Evolutionary conservation across 2,888 invertebrate species (phyloP), one percentile per base, ranked within the genome.

Genomic region (Xylocampa areola): DNA sequence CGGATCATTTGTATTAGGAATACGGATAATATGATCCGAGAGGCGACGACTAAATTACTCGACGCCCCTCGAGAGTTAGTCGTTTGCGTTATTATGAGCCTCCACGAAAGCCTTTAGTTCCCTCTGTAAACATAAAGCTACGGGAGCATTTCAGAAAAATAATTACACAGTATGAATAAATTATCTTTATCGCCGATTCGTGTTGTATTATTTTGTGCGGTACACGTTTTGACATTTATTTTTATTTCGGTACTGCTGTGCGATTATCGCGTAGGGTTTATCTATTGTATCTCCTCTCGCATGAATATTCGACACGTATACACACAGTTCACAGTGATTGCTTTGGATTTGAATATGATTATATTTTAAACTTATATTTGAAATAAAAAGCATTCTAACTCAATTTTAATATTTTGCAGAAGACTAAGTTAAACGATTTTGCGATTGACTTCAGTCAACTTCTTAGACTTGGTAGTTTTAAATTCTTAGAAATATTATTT

Each of bases 1-100:
- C 80, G 86, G 83, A 84, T 88, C 86, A 88, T 90, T 90, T 90
- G 86, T 86, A 86, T 85, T 86, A 84, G 82, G 79, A 86, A 86
- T 86, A 85, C 82, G 78, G 80, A 84, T 88, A 88, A 87, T 87
- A 86, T 88, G 85, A 89, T 86, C 80, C 80, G 77, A 80, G 82
- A 81, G 77, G 79, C 81, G 80, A 79, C 77, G 81, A 76, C 79
- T 80, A 80, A 83, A 83, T 86, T 85, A 85, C 81, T 75, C 72
- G 62, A 62, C 71, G 61, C 78, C 77, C 77, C 80, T 71, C 54
- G 67, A 70, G 72, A 74, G 75, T 72, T 70, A 69, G 79, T 81
- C 80, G 80, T 80, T 80, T 76, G 69, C 68, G 79, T 77, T 78
- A 76, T 81, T 79, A 81, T 70, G 73, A 81, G 77, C 71, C 74